Base-by-base conservation (phyloP, 2,888 invertebrate species). In the Odontothrips loti region DNA sequence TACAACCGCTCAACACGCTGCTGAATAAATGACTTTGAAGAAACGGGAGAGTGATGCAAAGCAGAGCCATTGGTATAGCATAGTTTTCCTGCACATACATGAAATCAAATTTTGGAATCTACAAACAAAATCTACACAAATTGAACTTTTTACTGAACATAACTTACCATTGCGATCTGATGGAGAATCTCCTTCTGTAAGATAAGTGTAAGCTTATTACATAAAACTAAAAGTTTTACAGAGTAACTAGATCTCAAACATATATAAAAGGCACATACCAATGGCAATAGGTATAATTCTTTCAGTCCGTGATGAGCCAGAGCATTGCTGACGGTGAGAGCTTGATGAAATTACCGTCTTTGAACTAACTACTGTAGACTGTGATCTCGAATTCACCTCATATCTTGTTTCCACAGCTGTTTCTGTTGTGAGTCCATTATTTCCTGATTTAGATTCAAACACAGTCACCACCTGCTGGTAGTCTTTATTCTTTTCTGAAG, bases 1-100 rank as follows among this genome's bases (percentile, higher is more conserved):
- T 96, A 96, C 2, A 96, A 88, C 80, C 96, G 90, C 85, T 96
- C 96, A 0, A 96, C 96, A 79, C 96, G 91, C 86, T 96, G 96
- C 86, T 96, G 94, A 79, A 96, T 95, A 85, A 96, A 95, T 80
- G 96, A 90, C 83, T 90, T 90, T 23, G 83, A 81, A 6, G 68
- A 75, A 27, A 75, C 68, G 8, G 68, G 68, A 27, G 68, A 0
- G 12, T 75, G 68, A 15, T 79, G 48, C 15, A n/a, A 79, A 9
- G 58, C 11, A n/a, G 58, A 12, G 17, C 48, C 23, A 34, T 23
- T 79, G 8, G 68, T 75, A 12, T 27, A 75, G 23, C 4, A n/a
- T 27, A 23, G 23, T 27, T 75, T 75, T 4, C 27, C 27, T 75
- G 68, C 23, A 17, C 6, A 58, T n/a, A 47, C 12, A 34, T n/a